phyloP scores from a whole-genome alignment of 1,140 invertebrate species.

The Heliconius hewitsoni region DNA sequence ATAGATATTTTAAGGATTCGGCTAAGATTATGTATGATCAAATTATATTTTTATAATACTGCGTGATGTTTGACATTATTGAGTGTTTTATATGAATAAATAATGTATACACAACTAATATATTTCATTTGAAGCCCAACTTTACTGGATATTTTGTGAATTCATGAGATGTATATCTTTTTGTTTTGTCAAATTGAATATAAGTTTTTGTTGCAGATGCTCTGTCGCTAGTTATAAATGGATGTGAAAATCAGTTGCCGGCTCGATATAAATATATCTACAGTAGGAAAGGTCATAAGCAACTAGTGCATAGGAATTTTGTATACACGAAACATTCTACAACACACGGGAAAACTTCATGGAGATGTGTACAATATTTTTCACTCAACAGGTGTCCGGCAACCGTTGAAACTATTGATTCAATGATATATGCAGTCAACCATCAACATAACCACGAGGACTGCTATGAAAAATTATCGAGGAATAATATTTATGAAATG shows the following conservation, averaged over 20 bases:
- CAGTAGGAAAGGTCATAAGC: slow-evolving; percentile 80
- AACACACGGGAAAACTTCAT: slow-evolving; percentile 79
- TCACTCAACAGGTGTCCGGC: slow-evolving; percentile 78
- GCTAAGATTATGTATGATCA: slow-evolving; percentile 29
- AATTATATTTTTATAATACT: slow-evolving; percentile 43
- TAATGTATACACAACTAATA: slow-evolving; percentile 33
- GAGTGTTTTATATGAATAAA: slow-evolving; percentile 51
- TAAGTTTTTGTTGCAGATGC: slow-evolving; percentile 63
- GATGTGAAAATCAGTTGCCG: slow-evolving; percentile 64
- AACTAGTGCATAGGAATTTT: slow-evolving; percentile 80
- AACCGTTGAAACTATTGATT: slow-evolving; percentile 77
- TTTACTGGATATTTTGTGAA: not conserved
- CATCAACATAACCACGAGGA: slow-evolving; percentile 80
- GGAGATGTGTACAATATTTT: slow-evolving; percentile 80
- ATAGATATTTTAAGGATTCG: slow-evolving; percentile 28
- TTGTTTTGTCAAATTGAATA: not conserved
- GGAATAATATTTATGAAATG: slow-evolving; percentile 80
- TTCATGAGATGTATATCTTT: slow-evolving; percentile 5
- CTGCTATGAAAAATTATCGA: slow-evolving; percentile 74
- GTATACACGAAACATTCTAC: slow-evolving; percentile 81
- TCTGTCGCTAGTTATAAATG: slow-evolving; percentile 72
- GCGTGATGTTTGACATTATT: slow-evolving; percentile 48
- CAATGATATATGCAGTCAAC: slow-evolving; percentile 77
- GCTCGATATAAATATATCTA: slow-evolving; percentile 78
- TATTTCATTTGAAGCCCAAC: slow-evolving; percentile 17